Evolutionary conservation across 2,888 invertebrate genomes (phyloP), one percentile per base, ranked within the genome.

Genomic region (Aplocera efformata): DNA sequence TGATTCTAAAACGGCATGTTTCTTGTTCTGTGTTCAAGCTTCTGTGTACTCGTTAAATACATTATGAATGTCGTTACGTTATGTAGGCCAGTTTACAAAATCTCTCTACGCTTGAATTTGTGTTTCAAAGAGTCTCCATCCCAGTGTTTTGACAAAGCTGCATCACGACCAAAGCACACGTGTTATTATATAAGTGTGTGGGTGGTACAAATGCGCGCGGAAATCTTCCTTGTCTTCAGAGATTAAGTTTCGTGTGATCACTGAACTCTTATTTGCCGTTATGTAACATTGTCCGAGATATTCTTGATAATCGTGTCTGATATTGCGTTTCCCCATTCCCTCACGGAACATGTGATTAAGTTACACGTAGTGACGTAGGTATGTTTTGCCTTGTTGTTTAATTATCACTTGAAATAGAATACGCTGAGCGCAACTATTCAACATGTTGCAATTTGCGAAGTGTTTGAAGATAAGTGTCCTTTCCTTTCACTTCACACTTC

Each of bases 201-300:
- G 69, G 71, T 68, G 69, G 72, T 63, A 60, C 61, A 58, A 60
- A 67, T 65, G 2, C 69, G 63, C 62, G 63, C 64, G 62, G 56
- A 60, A 61, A 63, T 70, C 72, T 74, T 77, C 76, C 76, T 74
- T 59, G 68, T 72, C 63, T 60, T 63, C 58, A 47, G 48, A 58
- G 58, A 67, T 71, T 67, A 60, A 60, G 60, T 64, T 63, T 63
- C 57, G 54, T 58, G 59, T 62, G 54, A 67, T 62, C 56, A 61
- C 48, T 48, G 58, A 60, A 56, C 58, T 62, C 60, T 62, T 56
- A 56, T 59, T 48, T 49, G 36, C 33, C n/a, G 44, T 72, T 68
- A 63, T 57, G 56, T 57, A 68, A 68, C 48, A 40, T 36, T 25
- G 37, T 53, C 36, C 47, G 32, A 32, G 34, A 44, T 50, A 33